Conservation (phyloP, 2,888 invertebrate genomes). For the Athetis lepigone region DNA sequence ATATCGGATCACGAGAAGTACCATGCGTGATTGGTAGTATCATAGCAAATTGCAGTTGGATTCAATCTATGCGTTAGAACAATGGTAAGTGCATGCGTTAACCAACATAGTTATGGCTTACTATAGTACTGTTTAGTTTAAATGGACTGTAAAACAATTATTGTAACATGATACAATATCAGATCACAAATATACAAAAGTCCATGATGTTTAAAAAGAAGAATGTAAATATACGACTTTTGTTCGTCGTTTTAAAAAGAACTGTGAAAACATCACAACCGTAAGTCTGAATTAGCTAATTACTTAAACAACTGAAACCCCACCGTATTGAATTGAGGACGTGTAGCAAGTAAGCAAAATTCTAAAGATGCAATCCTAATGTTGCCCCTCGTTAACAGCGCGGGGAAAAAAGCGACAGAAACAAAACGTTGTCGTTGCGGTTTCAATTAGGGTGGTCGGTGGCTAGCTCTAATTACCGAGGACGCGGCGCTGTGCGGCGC, state of each 20-base stretch:
- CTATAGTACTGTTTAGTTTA: neutral
- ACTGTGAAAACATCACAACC: conserved; percentile 4
- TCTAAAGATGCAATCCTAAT: conserved; percentile 66
- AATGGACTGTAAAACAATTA: neutral
- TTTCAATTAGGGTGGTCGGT: conserved; percentile 79
- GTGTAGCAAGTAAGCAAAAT: conserved; percentile 54
- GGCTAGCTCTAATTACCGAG: conserved; percentile 73
- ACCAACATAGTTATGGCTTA: neutral
- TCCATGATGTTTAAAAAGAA: conserved; percentile 7
- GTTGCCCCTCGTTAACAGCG: conserved; percentile 74
- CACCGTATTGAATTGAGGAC: conserved; percentile 44
- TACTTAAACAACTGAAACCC: conserved; percentile 41
- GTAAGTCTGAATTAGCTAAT: conserved; percentile 30
- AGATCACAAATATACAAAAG: no score
- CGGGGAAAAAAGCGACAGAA: conserved; percentile 68
- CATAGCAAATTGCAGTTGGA: conserved; percentile 27
- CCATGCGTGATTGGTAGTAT: conserved; percentile 42
- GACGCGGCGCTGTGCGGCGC: conserved; percentile 31
- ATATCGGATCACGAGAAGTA: conserved; percentile 41
- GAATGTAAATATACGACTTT: conserved; percentile 2
- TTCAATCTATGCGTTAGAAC: neutral
- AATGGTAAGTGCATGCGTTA: neutral
- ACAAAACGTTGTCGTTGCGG: conserved; percentile 76
- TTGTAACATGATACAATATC: neutral
- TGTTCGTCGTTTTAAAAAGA: conserved; percentile 21